Percentiles rank a stretch among this genome's conserved stretches.
phyloP scores from a whole-genome alignment of 2,113 vertebrate genomes.

The Taurulus bubalis region DNA sequence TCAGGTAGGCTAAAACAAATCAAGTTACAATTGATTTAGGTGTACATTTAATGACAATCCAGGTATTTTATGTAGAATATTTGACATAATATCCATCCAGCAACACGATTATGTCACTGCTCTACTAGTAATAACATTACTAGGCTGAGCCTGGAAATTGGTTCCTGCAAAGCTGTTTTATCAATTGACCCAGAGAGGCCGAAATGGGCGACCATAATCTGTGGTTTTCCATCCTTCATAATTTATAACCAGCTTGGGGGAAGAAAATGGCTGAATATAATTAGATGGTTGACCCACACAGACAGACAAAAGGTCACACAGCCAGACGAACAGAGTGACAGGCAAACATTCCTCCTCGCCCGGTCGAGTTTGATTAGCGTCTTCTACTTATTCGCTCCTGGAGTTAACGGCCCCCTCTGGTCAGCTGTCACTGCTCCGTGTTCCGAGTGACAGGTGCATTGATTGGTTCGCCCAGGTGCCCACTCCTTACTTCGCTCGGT shows the following conservation, averaged over 20 bases:
- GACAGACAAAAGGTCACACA: background rate
- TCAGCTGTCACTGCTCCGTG: slow-evolving; percentile 37
- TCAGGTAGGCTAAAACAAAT: background rate
- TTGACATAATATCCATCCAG: background rate
- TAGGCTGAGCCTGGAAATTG: slow-evolving; percentile 16
- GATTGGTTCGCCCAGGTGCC: slow-evolving; percentile 32
- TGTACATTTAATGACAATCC: slow-evolving; percentile 14
- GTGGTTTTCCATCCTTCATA: slow-evolving; percentile 10
- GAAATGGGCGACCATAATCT: background rate
- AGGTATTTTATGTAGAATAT: background rate
- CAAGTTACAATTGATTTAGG: slow-evolving; percentile 13
- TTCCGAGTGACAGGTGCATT: slow-evolving; percentile 40
- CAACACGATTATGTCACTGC: slow-evolving; percentile 12
- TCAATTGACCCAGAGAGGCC: background rate
- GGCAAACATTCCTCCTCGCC: slow-evolving; percentile 13
- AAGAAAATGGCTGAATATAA: background rate
- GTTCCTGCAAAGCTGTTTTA: slow-evolving; percentile 27
- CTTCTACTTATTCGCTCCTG: slow-evolving; percentile 11
- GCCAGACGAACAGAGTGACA: background rate
- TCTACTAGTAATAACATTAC: background rate
- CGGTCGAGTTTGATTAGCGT: slow-evolving; percentile 36
- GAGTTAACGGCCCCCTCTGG: slow-evolving; percentile 16
- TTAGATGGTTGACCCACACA: slow-evolving; percentile 10
- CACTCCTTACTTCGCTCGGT: background rate
- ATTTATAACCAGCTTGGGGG: slow-evolving; percentile 26